A percentile compares a stretch with the other conserved stretches of the same genome.
phyloP scores from a whole-genome alignment of 2,113 vertebrate species.

The Pedionomus torquatus region DNA sequence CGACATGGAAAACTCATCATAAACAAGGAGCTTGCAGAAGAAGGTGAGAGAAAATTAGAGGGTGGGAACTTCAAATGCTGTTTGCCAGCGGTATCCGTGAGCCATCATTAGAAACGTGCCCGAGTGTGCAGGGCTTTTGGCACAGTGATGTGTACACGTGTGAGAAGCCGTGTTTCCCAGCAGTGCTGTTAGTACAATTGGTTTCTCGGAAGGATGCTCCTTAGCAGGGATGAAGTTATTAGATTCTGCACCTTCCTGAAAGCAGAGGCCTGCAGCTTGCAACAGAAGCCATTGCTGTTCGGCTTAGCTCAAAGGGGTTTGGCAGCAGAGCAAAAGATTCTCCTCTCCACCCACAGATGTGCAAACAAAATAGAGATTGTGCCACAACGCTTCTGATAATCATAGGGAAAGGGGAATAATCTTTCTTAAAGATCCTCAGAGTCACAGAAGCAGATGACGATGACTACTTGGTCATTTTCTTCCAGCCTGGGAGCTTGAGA shows the following conservation, averaged over 20 bases:
- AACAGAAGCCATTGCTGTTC: neutral
- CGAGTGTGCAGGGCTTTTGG: accelerated
- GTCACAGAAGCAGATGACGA: neutral
- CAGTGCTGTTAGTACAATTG: neutral
- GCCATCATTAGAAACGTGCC: neutral
- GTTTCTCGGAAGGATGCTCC: neutral
- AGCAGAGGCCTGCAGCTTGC: neutral
- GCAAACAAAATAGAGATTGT: neutral
- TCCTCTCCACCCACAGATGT: neutral
- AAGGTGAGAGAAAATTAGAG: conserved; percentile 80
- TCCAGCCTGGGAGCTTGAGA: neutral
- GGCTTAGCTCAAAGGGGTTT: neutral
- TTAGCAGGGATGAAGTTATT: neutral
- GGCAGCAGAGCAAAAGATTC: neutral
- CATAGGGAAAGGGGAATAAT: neutral
- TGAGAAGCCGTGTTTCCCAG: neutral
- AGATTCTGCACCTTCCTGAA: neutral
- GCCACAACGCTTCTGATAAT: neutral
- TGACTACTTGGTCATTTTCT: neutral
- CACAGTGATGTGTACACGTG: accelerated
- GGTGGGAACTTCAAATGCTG: neutral
- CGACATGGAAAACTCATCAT: conserved; percentile 98
- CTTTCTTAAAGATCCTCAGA: neutral
- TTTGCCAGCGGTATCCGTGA: no score
- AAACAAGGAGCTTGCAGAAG: conserved; percentile 96